A percentile compares a stretch with the other conserved stretches of the same genome.
Conservation (phyloP, 2,797 vertebrate species). For the Thalassophryne amazonica region DNA sequence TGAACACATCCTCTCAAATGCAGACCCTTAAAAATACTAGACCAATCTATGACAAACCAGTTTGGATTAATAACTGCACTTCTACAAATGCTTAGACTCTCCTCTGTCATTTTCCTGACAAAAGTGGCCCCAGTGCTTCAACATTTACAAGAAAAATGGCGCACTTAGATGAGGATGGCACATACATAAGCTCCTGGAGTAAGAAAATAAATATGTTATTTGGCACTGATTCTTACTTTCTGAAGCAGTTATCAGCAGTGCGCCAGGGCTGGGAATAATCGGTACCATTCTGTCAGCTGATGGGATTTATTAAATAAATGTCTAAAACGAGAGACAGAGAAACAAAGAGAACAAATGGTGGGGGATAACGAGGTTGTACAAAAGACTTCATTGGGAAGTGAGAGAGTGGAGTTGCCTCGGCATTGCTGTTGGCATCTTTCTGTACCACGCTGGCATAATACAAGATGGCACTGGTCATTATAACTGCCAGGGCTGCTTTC, state of each 20-base stretch:
- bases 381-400: conserved; percentile 34
- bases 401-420: conserved; percentile 31
- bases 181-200: conserved; percentile 12
- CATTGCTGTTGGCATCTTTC: conserved; percentile 13
- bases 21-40: neutral
- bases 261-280: conserved; percentile 35
- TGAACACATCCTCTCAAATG: conserved; percentile 1
- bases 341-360: neutral
- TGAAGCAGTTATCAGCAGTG: conserved; percentile 31
- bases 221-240: conserved; percentile 13
- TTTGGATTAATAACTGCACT: conserved; percentile 20
- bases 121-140: conserved; percentile 30
- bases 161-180: conserved; percentile 2
- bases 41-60: neutral
- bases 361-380: neutral
- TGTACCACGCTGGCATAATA: conserved; percentile 23
- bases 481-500: conserved; percentile 28
- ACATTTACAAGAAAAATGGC: conserved; percentile 28
- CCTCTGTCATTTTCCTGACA: conserved; percentile 13
- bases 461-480: conserved; percentile 46
- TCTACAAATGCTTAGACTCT: conserved; percentile 2
- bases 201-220: conserved; percentile 20
- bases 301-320: conserved; percentile 52
- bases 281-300: conserved; percentile 27
- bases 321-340: conserved; percentile 18